Base-by-base conservation (phyloP, 1,140 invertebrate genomes). In the Pentalonia nigronervosa region DNA sequence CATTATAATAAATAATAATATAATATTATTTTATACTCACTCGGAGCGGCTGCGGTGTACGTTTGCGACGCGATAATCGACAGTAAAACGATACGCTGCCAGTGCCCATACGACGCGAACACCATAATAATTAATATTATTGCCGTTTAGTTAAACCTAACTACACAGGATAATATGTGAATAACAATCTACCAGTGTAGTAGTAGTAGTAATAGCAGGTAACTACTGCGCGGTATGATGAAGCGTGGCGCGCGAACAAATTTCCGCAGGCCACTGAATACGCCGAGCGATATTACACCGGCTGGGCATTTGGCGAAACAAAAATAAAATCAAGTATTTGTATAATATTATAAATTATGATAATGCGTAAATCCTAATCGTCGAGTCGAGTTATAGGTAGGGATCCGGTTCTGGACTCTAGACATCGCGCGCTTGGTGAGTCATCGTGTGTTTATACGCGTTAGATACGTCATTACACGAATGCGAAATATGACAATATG, bases 1-100 rank as follows among this genome's bases (percentile, higher is more conserved):
- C 1, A 67, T 9, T 67, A 83, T 20, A 21, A 23, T 53, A 4
- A 17, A 53, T 53, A 53, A 84, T 41, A 84, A 23, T 45, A 76
- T 84, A 30, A 53, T 53, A 21, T n/a, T n/a, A 67, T 67, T 67
- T 67, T 50, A 30, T 88, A 88, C 86, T 88, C 36, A 88, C 86
- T 48, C 30, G 86, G 47, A 88, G 23, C 11, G n/a, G 21, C 47
- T 34, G 86, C 86, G 36, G 45, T 17, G 50, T 50, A 88, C 17
- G 86, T 48, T n/a, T 21, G 86, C 8, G 45, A 88, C 7, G 47
- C 17, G 47, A 88, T 36, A 47, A 88, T 25, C 6, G 17, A 88
- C 4, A 88, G 17, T 36, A 88, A 50, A 48, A 48, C 47, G n/a
- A 88, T 50, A 48, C 45, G 20, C 14, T 88, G 8, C 7, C 47